Evolutionary conservation across 2,797 vertebrate species (phyloP).

Genomic region (Neosilurus mollespiculum): DNA sequence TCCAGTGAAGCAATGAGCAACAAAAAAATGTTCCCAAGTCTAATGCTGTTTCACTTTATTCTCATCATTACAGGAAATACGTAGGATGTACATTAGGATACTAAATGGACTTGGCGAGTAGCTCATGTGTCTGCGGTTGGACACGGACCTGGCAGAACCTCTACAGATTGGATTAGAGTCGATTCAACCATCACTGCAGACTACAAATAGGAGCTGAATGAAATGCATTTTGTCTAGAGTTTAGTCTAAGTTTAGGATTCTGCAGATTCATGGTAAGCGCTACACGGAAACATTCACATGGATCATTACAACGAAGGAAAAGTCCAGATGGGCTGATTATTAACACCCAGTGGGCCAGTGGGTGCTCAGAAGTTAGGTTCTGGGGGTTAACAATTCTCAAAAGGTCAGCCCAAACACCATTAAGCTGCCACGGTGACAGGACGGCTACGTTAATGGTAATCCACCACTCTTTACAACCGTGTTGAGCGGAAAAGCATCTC

Average conservation of each 20-base stretch:
- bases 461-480: neutral
- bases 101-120: constrained; percentile 1
- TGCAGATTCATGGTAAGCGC: neutral
- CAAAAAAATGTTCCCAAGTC: neutral
- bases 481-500: neutral
- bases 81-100: neutral
- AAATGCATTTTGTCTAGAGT: too few relatives aligned
- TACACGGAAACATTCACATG: neutral
- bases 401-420: neutral
- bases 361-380: neutral
- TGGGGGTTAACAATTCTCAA: neutral
- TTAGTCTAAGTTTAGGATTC: neutral
- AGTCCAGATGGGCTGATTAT: neutral
- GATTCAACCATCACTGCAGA: neutral
- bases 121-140: neutral
- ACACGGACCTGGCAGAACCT: neutral
- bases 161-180: neutral
- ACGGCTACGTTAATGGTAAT: neutral
- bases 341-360: neutral
- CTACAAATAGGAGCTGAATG: neutral
- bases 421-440: neutral
- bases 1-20: neutral
- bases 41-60: neutral
- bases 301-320: neutral
- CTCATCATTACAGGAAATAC: constrained; percentile 9